These are phyloP conservation scores for Vidua chalybeata DNA, from an alignment of 2,113 vertebrate species.

Conservation along the genomic window DNA sequence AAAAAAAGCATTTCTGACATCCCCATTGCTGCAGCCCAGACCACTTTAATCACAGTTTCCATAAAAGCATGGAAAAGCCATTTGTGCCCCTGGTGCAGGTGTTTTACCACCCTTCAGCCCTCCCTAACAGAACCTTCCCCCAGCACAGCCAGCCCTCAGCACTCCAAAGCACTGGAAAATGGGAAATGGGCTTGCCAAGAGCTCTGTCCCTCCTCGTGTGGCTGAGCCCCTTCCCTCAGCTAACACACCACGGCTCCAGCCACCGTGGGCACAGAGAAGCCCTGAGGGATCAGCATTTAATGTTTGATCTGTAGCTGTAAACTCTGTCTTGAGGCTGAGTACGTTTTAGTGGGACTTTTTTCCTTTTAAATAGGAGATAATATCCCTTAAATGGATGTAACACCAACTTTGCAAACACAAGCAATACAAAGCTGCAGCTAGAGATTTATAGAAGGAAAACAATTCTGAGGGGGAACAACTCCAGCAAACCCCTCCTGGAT, in stretches of 20 bases:
- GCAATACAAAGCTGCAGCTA: background rate
- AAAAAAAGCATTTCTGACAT: background rate
- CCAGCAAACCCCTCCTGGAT: background rate
- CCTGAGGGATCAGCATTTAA: background rate
- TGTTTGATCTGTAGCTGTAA: background rate
- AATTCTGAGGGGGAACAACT: background rate
- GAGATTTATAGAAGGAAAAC: background rate
- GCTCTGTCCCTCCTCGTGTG: background rate
- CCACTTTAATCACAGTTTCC: background rate
- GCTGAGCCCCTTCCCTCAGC: background rate
- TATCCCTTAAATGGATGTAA: background rate
- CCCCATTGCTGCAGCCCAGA: background rate
- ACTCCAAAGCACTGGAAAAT: background rate
- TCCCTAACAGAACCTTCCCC: background rate
- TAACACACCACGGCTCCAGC: fast-evolving
- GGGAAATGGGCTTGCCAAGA: background rate
- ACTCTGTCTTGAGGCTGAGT: background rate
- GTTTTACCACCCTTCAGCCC: background rate
- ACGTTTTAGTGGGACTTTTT: background rate
- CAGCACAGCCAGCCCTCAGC: background rate
- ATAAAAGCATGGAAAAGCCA: fast-evolving
- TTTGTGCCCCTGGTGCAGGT: background rate
- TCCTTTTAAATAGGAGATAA: background rate
- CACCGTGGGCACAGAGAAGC: background rate
- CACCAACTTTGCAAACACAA: background rate